Conservation (phyloP, 2,888 invertebrate genomes). For the Bombylius major region DNA sequence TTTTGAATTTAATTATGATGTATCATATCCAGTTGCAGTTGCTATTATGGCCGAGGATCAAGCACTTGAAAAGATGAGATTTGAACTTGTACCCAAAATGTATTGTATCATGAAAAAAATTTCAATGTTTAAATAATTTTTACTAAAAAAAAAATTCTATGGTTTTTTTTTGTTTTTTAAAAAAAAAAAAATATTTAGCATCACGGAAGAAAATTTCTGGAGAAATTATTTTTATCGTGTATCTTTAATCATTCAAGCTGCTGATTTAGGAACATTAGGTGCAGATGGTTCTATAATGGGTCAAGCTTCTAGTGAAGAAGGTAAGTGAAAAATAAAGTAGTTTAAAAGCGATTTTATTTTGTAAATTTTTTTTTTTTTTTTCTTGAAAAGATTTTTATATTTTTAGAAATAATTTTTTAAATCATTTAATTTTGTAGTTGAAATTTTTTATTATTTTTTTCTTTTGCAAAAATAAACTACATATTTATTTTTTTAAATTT, state of each 20-base stretch:
- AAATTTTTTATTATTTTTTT: no score
- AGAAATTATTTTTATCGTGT: constrained; percentile 99
- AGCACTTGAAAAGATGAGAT: constrained; percentile 95
- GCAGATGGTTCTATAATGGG: constrained; percentile 32
- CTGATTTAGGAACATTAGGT: constrained; percentile 47
- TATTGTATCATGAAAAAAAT: constrained; percentile 30
- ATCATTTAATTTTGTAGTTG: no score
- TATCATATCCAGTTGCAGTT: constrained; percentile 84
- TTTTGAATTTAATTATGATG: constrained; percentile 89
- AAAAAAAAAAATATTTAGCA: constrained; percentile 41
- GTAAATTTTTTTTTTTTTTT: constrained; percentile 2
- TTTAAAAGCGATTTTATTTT: background rate
- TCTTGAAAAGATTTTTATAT: background rate
- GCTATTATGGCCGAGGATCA: constrained; percentile 91
- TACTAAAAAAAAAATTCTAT: background rate
- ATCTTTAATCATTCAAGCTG: constrained; percentile 94
- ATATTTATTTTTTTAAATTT: constrained; percentile 3
- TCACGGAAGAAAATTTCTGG: constrained; percentile 98
- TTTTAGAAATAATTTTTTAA: no score
- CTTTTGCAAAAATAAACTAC: no score
- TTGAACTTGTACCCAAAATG: constrained; percentile 99
- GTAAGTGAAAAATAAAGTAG: constrained; percentile 25
- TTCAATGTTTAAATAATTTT: background rate
- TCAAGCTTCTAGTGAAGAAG: constrained; percentile 37
- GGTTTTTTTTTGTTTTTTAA: background rate